phyloP scores from a whole-genome alignment of 2,888 invertebrate genomes.

The Tetragonula carbonaria region DNA sequence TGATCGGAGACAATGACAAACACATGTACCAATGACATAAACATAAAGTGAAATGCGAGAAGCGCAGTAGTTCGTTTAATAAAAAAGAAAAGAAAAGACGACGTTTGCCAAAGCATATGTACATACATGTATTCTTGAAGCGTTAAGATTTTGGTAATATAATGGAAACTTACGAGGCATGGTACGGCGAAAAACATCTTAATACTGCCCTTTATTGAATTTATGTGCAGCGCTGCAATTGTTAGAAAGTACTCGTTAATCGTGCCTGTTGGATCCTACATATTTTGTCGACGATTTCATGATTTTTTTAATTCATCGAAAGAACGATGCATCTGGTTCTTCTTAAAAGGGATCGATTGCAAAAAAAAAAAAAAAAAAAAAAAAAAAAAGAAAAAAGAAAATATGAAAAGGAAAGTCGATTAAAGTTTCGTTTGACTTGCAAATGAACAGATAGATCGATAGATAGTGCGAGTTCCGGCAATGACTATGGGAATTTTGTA shows the following conservation, averaged over 20 bases:
- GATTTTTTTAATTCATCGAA: background rate
- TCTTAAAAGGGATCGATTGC: background rate
- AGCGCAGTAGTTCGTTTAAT: conserved; percentile 22
- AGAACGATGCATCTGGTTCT: background rate
- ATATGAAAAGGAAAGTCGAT: background rate
- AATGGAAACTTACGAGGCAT: conserved; percentile 9
- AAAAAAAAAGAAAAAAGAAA: no score
- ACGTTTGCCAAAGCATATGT: conserved; percentile 59
- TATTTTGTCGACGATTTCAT: background rate
- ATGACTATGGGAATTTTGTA: conserved; percentile 15
- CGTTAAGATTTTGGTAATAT: conserved; percentile 22
- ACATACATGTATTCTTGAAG: conserved; percentile 44
- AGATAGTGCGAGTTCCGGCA: background rate
- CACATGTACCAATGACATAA: background rate
- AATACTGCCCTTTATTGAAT: conserved; percentile 30
- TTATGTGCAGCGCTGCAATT: conserved; percentile 4
- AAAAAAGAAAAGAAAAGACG: conserved; percentile 2
- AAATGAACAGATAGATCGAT: background rate
- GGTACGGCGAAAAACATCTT: background rate
- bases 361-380: no score
- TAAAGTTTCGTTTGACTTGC: background rate
- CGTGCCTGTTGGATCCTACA: conserved; percentile 9
- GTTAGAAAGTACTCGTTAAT: conserved; percentile 10
- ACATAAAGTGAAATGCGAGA: conserved; percentile 9
- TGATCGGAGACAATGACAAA: background rate